phyloP scores from a whole-genome alignment of 2,113 vertebrate species.

The Aptenodytes patagonicus region DNA sequence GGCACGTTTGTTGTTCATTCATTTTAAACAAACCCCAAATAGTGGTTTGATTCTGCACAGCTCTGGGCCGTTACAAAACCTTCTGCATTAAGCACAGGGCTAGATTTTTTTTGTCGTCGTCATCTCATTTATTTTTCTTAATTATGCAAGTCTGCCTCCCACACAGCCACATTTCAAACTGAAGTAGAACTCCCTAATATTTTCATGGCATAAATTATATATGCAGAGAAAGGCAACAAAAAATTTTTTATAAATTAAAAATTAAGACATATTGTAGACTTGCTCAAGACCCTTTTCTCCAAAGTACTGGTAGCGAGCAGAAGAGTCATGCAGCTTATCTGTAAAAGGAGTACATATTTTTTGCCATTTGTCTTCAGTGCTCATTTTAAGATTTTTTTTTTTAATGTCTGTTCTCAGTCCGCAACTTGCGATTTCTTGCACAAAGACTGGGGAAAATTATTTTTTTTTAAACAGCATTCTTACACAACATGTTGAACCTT shows the following conservation, averaged over 20 bases:
- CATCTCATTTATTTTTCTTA: slow-evolving; percentile 13
- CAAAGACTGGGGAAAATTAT: not conserved
- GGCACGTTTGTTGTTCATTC: not conserved
- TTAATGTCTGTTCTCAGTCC: slow-evolving; percentile 25
- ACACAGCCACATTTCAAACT: not conserved
- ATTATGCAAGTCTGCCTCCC: slow-evolving; percentile 15
- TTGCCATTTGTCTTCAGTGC: slow-evolving; percentile 44
- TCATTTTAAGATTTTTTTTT: not conserved
- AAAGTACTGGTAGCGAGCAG: slow-evolving; percentile 24
- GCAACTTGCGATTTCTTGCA: not conserved
- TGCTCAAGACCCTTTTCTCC: slow-evolving; percentile 7
- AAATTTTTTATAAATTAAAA: not conserved
- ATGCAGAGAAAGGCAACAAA: slow-evolving; percentile 20
- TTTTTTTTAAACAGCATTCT: slow-evolving; percentile 4
- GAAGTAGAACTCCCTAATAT: slow-evolving; percentile 33
- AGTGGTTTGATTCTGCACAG: not conserved
- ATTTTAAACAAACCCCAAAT: not conserved
- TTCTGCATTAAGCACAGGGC: slow-evolving; percentile 8
- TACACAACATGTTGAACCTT: not conserved
- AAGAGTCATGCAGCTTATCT: slow-evolving; percentile 45
- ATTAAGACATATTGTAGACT: slow-evolving; percentile 13
- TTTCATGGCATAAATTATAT: slow-evolving; percentile 40
- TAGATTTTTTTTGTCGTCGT: not conserved
- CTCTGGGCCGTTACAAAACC: slow-evolving; percentile 5
- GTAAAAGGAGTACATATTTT: not conserved